Evolutionary conservation across 2,797 vertebrate genomes (phyloP), one percentile per base, ranked within the genome.

Genomic region (Phrynocephalus guinanensis): DNA sequence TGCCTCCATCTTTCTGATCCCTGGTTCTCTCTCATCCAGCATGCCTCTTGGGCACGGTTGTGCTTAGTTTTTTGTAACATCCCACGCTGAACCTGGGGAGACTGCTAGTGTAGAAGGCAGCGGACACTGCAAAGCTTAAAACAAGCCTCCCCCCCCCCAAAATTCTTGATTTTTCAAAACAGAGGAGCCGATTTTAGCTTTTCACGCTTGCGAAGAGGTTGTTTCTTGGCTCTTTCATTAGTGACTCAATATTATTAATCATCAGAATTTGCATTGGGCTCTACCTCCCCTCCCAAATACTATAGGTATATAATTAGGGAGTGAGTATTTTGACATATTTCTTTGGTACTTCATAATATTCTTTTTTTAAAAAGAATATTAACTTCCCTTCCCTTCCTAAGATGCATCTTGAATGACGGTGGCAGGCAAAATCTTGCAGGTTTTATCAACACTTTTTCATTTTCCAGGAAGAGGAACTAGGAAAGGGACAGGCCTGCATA

Each of bases 361-460:
- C 94, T 92, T 85, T 92, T 97, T 98, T 92, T 95, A 73, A 95
- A 56, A 63, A 63, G 56, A 60, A 60, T 10, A 97, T 96, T 98
- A 92, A 94, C 91, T 95, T 93, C 91, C 88, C 83, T 90, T 85
- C 68, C 56, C 87, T 88, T 91, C 84, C 86, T 70, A 88, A 88
- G 88, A 91, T 0, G 6, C 85, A 38, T 85, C 86, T 90, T 48
- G 68, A 87, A 80, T 82, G 92, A 92, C 87, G 71, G 81, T 13
- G 86, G 78, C 88, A 93, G 88, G 87, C 52, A 15, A 33, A 56
- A 88, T 3, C n/a, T 85, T 90, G 88, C 89, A 92, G 89, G 88
- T 91, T 94, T 94, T 92, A 77, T 91, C 87, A 88, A 24, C 85
- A 87, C 66, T 93, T 94, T 44, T 93, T 93, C 87, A 90, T 93